Evolutionary conservation across 2,888 invertebrate genomes (phyloP), one percentile per base, ranked within the genome.

Genomic region (Boloria euphrosyne): DNA sequence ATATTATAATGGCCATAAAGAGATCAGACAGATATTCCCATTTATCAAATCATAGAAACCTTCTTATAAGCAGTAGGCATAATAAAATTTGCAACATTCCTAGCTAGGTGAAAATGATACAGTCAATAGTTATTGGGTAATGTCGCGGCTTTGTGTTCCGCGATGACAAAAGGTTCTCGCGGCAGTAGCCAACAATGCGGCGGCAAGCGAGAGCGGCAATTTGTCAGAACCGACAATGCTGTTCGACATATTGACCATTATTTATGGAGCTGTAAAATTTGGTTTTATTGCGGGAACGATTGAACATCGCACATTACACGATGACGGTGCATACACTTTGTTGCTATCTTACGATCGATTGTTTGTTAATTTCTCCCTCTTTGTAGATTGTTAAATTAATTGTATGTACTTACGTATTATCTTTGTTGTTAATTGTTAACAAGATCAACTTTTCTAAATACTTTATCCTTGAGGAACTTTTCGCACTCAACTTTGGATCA

Each of bases 221-320:
- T 92, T 92, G 92, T 92, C 92, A 91, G 83, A 77, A 82, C 90
- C 90, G 89, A 92, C 92, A 91, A 92, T 87, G 76, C 86, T 77
- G 81, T 80, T 77, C 88, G 91, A 89, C 89, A 87, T 89, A 91
- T 90, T 90, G 91, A 87, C 89, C 90, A 91, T 90, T 91, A 92
- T 92, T 91, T 92, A 92, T 91, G 87, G 81, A 82, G 84, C 79
- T 82, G 87, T 89, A 85, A 88, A 87, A 87, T 85, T 83, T 84
- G 74, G 71, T 75, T 90, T 90, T 90, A 90, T 88, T 89, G 88
- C 92, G 90, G 86, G 89, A 90, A 87, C 84, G 83, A 83, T 85
- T 80, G 81, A 84, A 78, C 89, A 84, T 78, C 89, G 82, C 90
- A 90, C 90, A 85, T 78, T 88, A 91, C 77, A 74, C 80, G 85